Evolutionary conservation across 2,797 vertebrate genomes (phyloP), one percentile per base, ranked within the genome.

Genomic region (Morelia viridis): DNA sequence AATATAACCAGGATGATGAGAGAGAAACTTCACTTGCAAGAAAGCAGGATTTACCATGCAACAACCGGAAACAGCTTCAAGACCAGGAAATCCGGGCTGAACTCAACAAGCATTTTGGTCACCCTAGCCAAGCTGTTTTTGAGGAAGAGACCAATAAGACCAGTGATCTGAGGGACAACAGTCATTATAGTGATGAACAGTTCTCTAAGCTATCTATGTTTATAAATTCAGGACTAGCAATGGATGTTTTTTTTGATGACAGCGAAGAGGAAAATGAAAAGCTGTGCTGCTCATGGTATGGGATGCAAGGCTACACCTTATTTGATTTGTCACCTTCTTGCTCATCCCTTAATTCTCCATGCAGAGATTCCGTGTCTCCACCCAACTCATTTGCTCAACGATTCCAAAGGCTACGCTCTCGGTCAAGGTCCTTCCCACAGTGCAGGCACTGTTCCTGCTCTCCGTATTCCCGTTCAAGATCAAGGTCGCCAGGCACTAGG

Each of bases 31-130:
- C 92, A 96, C 97, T 97, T 96, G 96, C 94, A 96, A 97, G 96
- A 96, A 97, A 96, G 89, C 96, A 97, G 95, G 94, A 94, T 96
- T 97, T 96, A 96, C 96, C 96, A 50, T 94, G 96, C 96, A 97
- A 96, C 98, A 97, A 97, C 96, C 98, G 98, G 95, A 99, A 99
- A 98, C 98, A 98, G 97, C 98, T 99, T 95, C 97, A 98, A 94
- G 99, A 99, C 98, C 98, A 99, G 97, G 98, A 99, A 96, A 99
- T 99, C 97, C 98, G 99, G 96, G 99, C 98, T 53, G 99, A 99
- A 97, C 99, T 99, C 97, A 99, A 99, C 97, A 99, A 99, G 98
- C 99, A 99, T 98, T 99, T 99, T 98, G 99, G 99, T 95, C 98
- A 98, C 97, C 99, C 98, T 94, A 97, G 98, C 95, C 97, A 98